A percentile compares a stretch with the other conserved stretches of the same genome.
phyloP scores from a whole-genome alignment of 2,113 vertebrate genomes.

The Tinamus guttatus region DNA sequence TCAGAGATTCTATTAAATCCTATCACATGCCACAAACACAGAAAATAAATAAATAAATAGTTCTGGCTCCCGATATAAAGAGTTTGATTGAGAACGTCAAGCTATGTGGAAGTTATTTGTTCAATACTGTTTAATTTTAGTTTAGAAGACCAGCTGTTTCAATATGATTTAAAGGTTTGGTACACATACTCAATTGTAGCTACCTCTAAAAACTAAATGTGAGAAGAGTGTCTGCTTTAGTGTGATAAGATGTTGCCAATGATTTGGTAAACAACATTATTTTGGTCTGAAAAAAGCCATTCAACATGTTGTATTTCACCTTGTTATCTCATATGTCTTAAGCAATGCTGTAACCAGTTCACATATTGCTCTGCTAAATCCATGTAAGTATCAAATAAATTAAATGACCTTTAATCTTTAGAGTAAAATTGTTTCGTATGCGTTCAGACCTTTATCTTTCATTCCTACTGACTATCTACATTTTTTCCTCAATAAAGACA shows the following conservation, averaged over 20 bases:
- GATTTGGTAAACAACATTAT: constrained; percentile 34
- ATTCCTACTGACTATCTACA: background rate
- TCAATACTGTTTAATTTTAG: background rate
- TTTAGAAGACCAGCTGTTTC: constrained; percentile 15
- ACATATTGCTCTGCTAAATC: background rate
- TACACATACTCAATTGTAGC: constrained; percentile 19
- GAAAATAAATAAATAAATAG: background rate
- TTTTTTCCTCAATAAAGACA: background rate
- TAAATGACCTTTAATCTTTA: constrained; percentile 11
- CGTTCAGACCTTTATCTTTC: background rate
- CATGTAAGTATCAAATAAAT: background rate
- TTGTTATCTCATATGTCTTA: background rate
- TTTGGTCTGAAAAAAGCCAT: background rate
- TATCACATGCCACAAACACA: background rate
- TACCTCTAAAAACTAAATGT: constrained; percentile 41
- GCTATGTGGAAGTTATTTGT: background rate
- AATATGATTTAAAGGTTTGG: constrained; percentile 19
- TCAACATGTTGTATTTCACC: background rate
- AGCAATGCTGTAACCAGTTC: constrained; percentile 23
- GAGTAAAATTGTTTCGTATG: background rate
- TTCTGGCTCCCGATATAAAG: background rate
- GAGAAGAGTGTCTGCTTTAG: constrained; percentile 45
- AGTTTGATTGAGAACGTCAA: background rate
- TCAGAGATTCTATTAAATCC: background rate
- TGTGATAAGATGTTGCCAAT: constrained; percentile 52